Base-by-base conservation (phyloP, 2,888 invertebrate genomes). In the Caenorhabditis sinica region DNA sequence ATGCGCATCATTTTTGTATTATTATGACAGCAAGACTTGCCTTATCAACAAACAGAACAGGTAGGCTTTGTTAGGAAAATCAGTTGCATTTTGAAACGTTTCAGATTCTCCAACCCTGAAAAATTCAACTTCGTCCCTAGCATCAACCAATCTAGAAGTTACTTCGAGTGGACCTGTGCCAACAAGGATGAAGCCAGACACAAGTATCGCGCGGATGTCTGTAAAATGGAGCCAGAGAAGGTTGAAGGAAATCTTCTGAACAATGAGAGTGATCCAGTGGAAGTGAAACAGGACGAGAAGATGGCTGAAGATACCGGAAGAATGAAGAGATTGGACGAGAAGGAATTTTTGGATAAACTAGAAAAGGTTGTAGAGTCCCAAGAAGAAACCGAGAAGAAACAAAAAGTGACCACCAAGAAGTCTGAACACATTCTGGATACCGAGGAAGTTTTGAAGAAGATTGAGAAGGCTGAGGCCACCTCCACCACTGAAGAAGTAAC, bases 31-130 rank as follows among this genome's bases (percentile, higher is more conserved):
- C 28, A 82, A 88, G 28, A 92, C 91, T 9, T 92, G 92, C 80
- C 85, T 92, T 17, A 86, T 92, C n/a, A 92, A 90, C 86, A 90
- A 90, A 79, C 90, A 91, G 63, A 93, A 93, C 69, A 82, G 92
- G 89, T 89, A 9, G 56, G 1, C 9, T 25, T 56, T 6, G 23
- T 25, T 20, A 15, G 3, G 13, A 15, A 2, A 8, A 13, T 43
- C 11, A 30, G 36, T 71, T 49, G 1, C 17, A 23, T 20, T 17
- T 51, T 4, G 23, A 72, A 43, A 2, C 20, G n/a, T 40, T 82
- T 23, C 65, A 89, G 90, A 61, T 89, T 90, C 82, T 90, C 92
- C 11, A 90, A 91, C 68, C 91, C 92, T 1, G 90, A 92, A 45
- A 86, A 88, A 20, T 92, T 92, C 88, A 91, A 89, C 75, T 90